Conservation (phyloP, 2,888 invertebrate genomes). For the Dynastes hyllus region DNA sequence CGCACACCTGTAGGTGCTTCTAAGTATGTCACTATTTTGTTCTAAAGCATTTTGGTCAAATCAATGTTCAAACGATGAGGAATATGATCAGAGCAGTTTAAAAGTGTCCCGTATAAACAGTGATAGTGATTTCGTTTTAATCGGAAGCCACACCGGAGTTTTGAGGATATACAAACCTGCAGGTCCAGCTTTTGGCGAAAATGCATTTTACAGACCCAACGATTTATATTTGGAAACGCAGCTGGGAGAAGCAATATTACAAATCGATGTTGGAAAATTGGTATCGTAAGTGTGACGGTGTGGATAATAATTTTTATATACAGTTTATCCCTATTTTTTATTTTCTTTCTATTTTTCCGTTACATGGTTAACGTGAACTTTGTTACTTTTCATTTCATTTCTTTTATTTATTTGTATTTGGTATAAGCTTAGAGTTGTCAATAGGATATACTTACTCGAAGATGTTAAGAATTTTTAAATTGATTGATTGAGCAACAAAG, state of each 20-base stretch:
- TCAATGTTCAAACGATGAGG: slow-evolving; percentile 77
- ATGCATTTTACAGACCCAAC: slow-evolving; percentile 73
- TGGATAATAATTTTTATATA: slow-evolving; percentile 2
- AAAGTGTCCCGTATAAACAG: slow-evolving; percentile 73
- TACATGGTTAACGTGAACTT: no score
- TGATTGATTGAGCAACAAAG: no score
- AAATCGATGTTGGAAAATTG: slow-evolving; percentile 88
- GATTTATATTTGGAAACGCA: slow-evolving; percentile 86
- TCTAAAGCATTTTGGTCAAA: slow-evolving; percentile 92
- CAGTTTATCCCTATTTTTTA: not conserved
- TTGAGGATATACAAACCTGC: slow-evolving; percentile 84
- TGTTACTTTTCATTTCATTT: not conserved
- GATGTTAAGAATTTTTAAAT: no score
- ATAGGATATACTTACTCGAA: no score
- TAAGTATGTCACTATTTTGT: slow-evolving; percentile 93
- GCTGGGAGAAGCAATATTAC: slow-evolving; percentile 83
- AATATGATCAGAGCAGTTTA: slow-evolving; percentile 73
- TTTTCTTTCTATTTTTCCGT: not conserved
- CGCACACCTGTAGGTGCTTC: not conserved
- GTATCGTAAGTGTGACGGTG: slow-evolving; percentile 80
- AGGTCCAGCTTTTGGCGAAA: slow-evolving; percentile 68
- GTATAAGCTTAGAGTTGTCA: no score
- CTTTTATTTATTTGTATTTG: no score
- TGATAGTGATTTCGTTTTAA: slow-evolving; percentile 83
- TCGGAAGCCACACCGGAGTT: slow-evolving; percentile 87